Percentiles rank a stretch among this genome's conserved stretches.
phyloP scores from a whole-genome alignment of 2,888 invertebrate genomes.

The Andrena fulva region DNA sequence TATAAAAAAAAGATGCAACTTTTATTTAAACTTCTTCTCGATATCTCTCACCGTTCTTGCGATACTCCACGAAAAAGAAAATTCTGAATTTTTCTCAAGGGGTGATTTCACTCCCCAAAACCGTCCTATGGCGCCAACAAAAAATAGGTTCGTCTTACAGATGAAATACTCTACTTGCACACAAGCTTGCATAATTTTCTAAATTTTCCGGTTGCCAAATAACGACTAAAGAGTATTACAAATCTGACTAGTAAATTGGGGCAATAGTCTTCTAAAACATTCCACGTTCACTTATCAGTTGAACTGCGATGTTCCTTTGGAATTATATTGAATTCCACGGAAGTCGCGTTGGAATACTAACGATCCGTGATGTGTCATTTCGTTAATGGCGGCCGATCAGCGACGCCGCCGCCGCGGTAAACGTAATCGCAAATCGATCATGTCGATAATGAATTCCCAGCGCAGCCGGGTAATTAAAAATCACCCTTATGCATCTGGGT shows the following conservation, averaged over 20 bases:
- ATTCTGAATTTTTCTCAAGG: no score
- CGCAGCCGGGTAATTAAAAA: constrained; percentile 54
- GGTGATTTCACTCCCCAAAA: no score
- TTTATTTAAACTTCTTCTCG: no score
- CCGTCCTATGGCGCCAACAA: no score
- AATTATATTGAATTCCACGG: constrained; percentile 25
- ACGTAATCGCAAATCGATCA: constrained; percentile 44
- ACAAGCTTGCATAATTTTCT: no score
- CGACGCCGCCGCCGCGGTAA: constrained; percentile 4
- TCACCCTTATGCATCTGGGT: constrained; percentile 47
- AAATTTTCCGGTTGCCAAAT: not conserved
- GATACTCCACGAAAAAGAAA: no score
- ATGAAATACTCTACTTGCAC: no score
- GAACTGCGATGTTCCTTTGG: not conserved
- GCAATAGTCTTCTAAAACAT: not conserved
- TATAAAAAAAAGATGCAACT: no score
- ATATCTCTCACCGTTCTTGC: no score
- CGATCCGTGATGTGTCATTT: constrained; percentile 44
- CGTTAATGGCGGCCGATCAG: constrained; percentile 47
- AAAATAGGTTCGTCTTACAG: no score
- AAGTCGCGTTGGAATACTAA: constrained; percentile 33
- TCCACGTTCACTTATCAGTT: constrained; percentile 13
- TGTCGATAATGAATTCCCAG: constrained; percentile 49
- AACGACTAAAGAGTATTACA: not conserved
- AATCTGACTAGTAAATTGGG: not conserved